These are phyloP conservation scores for Scelioninae gen. 1 DNA, from an alignment of 2,888 invertebrate genomes.

Conservation along the genomic window DNA sequence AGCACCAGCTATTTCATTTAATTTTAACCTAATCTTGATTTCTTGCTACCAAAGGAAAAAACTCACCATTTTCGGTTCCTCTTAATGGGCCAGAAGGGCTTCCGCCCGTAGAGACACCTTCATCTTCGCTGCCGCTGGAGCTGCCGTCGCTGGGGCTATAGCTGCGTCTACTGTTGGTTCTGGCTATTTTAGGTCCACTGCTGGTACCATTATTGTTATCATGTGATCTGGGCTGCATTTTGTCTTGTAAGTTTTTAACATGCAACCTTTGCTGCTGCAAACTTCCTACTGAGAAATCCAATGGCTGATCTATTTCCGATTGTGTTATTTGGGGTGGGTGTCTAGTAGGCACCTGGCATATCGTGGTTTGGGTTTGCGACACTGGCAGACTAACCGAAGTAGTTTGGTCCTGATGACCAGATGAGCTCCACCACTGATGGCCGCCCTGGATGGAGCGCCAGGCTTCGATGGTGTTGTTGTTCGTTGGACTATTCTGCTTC, in stretches of 20 bases:
- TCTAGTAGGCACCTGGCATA: conserved; percentile 82
- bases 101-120: conserved; percentile 82
- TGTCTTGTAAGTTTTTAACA: conserved; percentile 77
- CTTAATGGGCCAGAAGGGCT: conserved; percentile 82
- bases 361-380: conserved; percentile 86
- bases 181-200: conserved; percentile 75
- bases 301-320: conserved; percentile 87
- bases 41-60: background rate
- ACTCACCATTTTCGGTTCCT: conserved; percentile 81
- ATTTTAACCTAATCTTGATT: too few species aligned
- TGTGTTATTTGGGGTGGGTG: conserved; percentile 83
- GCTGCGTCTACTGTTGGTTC: conserved; percentile 78
- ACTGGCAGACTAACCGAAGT: conserved; percentile 70
- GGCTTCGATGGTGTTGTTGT: conserved; percentile 86
- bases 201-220: conserved; percentile 81
- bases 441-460: conserved; percentile 82
- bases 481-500: conserved; percentile 84
- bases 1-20: too few species aligned
- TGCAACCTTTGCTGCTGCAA: conserved; percentile 83
- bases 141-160: conserved; percentile 83
- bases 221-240: conserved; percentile 75
- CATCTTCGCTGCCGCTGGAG: conserved; percentile 82
- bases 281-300: conserved; percentile 90
- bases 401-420: conserved; percentile 81
- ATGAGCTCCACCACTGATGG: conserved; percentile 82